Conservation (phyloP, 2,113 vertebrate species). For the Heliornis fulica region DNA sequence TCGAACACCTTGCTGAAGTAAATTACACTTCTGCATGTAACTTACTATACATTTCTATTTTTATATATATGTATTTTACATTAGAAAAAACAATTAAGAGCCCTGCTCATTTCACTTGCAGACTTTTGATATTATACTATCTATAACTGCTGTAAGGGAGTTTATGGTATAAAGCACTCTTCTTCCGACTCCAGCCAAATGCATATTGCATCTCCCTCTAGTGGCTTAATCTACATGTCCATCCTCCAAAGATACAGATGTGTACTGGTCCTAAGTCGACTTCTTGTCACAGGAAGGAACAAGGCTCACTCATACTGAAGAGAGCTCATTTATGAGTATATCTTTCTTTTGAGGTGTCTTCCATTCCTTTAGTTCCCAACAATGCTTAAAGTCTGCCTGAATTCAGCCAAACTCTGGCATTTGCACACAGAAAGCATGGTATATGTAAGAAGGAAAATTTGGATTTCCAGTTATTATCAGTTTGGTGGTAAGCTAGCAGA, state of each 20-base stretch:
- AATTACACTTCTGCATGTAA: not conserved
- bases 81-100: not conserved
- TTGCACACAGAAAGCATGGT: not conserved
- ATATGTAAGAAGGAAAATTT: not conserved
- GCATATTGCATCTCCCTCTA: conserved; percentile 54
- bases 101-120: not conserved
- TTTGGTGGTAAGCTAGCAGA: not conserved
- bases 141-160: not conserved
- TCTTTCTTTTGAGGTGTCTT: not conserved
- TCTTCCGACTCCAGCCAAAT: not conserved
- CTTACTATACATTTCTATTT: not conserved
- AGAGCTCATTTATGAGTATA: not conserved
- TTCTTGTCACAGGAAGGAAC: not conserved
- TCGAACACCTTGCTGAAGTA: not conserved
- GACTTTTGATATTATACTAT: not conserved
- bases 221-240: not conserved
- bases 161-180: not conserved
- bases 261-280: not conserved
- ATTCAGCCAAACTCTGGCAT: not conserved
- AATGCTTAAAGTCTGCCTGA: not conserved
- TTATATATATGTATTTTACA: not conserved
- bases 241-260: not conserved
- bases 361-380: not conserved
- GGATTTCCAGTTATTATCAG: not conserved
- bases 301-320: not conserved